phyloP scores from a whole-genome alignment of 2,888 invertebrate genomes.

The Lepidochrysops patricia region DNA sequence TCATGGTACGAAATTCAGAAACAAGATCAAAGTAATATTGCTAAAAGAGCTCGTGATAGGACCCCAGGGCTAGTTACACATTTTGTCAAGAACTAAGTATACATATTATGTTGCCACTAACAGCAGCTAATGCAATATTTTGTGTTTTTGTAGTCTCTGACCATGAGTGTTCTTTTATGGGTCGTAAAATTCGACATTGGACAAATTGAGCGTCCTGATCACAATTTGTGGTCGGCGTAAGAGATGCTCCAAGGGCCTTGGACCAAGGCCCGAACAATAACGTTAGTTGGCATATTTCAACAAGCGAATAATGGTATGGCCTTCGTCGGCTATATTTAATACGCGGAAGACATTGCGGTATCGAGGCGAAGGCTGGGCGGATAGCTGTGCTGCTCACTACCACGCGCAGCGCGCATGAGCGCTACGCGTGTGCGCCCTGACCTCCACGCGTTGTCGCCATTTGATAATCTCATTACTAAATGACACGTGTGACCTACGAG shows the following conservation, averaged over 20 bases:
- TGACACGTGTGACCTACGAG: background rate
- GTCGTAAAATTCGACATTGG: slow-evolving; percentile 16
- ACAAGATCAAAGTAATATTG: no score
- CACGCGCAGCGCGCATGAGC: slow-evolving; percentile 31
- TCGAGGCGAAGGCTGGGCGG: slow-evolving; percentile 56
- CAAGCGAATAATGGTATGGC: slow-evolving; percentile 53
- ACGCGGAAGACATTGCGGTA: slow-evolving; percentile 65
- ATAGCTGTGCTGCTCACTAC: slow-evolving; percentile 36
- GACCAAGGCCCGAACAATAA: slow-evolving; percentile 47
- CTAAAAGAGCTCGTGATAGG: no score
- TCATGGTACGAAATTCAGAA: no score
- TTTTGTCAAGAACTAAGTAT: background rate
- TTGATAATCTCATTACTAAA: background rate
- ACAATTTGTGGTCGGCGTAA: slow-evolving; percentile 21
- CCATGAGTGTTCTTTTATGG: slow-evolving; percentile 11
- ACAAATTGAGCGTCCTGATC: background rate
- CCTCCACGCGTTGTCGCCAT: slow-evolving; percentile 28
- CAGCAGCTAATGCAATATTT: background rate
- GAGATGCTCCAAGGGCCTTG: slow-evolving; percentile 39
- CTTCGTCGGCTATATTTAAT: slow-evolving; percentile 68
- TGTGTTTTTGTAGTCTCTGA: background rate
- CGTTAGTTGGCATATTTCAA: slow-evolving; percentile 31
- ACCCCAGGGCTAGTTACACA: background rate
- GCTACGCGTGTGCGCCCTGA: slow-evolving; percentile 27
- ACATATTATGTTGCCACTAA: background rate